Evolutionary conservation across 1,140 invertebrate genomes (phyloP).

Genomic region (Dendroctonus valens): DNA sequence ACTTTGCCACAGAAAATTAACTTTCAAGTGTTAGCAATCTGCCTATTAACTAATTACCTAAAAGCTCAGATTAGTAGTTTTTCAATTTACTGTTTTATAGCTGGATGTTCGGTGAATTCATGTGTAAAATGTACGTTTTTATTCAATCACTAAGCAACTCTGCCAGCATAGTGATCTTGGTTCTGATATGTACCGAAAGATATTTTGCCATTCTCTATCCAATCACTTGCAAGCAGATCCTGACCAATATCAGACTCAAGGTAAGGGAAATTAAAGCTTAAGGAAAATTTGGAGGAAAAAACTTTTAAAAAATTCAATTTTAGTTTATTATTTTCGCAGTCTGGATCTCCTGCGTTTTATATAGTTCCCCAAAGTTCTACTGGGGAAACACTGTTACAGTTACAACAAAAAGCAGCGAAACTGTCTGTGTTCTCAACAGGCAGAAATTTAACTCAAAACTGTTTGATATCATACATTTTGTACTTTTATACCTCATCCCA

Average conservation of each 20-base stretch:
- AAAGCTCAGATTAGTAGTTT: neutral
- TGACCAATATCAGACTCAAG: slow-evolving; percentile 67
- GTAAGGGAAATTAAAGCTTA: slow-evolving; percentile 49
- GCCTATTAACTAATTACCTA: too few species aligned
- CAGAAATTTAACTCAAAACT: slow-evolving; percentile 72
- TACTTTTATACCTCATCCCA: slow-evolving; percentile 71
- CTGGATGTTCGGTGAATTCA: slow-evolving; percentile 75
- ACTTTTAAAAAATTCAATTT: slow-evolving; percentile 34
- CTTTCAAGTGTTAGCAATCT: too few species aligned
- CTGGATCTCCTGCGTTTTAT: slow-evolving; percentile 73
- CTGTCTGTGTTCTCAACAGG: slow-evolving; percentile 70
- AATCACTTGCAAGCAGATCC: slow-evolving; percentile 74
- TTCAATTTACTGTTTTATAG: slow-evolving; percentile 53
- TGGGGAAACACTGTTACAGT: slow-evolving; percentile 70
- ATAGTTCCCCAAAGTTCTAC: slow-evolving; percentile 74
- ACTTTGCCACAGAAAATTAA: too few species aligned
- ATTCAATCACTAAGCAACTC: slow-evolving; percentile 77
- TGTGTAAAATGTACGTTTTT: slow-evolving; percentile 84
- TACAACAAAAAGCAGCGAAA: slow-evolving; percentile 52
- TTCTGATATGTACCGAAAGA: slow-evolving; percentile 76
- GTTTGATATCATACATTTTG: slow-evolving; percentile 74
- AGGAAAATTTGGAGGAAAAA: too few species aligned
- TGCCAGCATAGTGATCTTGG: slow-evolving; percentile 76
- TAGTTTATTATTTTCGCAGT: slow-evolving; percentile 59
- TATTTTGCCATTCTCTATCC: slow-evolving; percentile 82